These are phyloP conservation scores for Eupithecia insigniata DNA, from an alignment of 2,888 invertebrate genomes.

Conservation along the genomic window DNA sequence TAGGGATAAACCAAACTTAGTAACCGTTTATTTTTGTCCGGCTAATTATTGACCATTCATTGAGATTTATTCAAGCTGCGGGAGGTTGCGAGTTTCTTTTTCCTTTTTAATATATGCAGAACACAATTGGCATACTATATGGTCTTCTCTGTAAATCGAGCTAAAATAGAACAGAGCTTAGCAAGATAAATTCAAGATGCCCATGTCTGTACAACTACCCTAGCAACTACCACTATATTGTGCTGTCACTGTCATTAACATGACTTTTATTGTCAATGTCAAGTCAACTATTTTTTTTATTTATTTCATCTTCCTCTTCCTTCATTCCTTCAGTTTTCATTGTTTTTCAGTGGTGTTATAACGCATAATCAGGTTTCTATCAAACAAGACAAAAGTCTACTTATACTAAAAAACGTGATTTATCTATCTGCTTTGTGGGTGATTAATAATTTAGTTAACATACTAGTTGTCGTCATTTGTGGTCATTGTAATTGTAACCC, in stretches of 20 bases:
- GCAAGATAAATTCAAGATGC: too few relatives aligned
- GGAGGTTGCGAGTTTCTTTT: neutral
- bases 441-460: slow-evolving; percentile 46
- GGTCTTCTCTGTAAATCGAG: too few relatives aligned
- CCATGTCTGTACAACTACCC: too few relatives aligned
- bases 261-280: neutral
- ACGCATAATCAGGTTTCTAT: slow-evolving; percentile 46
- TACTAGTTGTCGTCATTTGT: slow-evolving; percentile 53
- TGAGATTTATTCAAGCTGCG: neutral
- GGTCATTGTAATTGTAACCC: slow-evolving; percentile 58
- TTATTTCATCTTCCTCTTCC: neutral
- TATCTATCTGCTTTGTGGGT: slow-evolving; percentile 54
- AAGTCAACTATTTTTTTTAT: neutral
- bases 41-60: neutral
- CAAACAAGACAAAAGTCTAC: slow-evolving; percentile 36
- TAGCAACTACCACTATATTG: neutral
- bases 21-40: neutral
- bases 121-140: neutral
- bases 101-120: neutral
- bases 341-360: slow-evolving; percentile 37
- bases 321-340: neutral
- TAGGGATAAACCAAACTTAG: neutral
- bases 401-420: slow-evolving; percentile 46
- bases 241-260: neutral
- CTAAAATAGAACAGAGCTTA: too few relatives aligned